A percentile compares a stretch with the other conserved stretches of the same genome.
These are phyloP conservation scores for Erebia epiphron DNA, from an alignment of 2,888 invertebrate genomes.

Conservation along the genomic window DNA sequence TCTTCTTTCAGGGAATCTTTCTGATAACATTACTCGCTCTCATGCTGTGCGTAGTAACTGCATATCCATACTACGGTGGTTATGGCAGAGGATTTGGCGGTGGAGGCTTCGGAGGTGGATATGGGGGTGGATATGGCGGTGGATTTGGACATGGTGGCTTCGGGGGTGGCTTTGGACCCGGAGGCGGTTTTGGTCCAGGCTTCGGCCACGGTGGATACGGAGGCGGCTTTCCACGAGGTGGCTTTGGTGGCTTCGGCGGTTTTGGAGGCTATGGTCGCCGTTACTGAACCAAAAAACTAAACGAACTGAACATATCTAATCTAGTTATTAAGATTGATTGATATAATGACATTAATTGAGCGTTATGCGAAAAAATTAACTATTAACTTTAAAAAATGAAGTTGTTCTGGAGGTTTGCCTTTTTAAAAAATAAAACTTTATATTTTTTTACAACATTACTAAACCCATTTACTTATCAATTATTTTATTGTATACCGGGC, in stretches of 20 bases:
- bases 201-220: conserved; percentile 20
- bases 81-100: conserved; percentile 10
- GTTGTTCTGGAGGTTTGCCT: neutral
- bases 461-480: too few species aligned
- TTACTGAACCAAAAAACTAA: neutral
- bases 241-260: conserved; percentile 34
- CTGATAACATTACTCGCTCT: conserved; percentile 6
- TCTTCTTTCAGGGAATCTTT: conserved; percentile 7
- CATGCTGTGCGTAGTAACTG: neutral
- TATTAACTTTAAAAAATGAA: neutral
- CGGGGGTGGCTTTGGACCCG: conserved; percentile 13
- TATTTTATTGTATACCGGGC: conserved; percentile 27
- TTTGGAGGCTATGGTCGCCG: conserved; percentile 30
- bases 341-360: neutral
- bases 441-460: conserved; percentile 11
- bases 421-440: conserved; percentile 9
- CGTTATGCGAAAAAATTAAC: neutral
- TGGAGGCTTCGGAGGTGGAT: conserved; percentile 15
- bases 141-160: neutral
- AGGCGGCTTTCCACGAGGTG: conserved; percentile 18
- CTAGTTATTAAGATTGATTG: neutral
- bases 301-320: neutral
- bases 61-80: conserved; percentile 6
- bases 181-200: conserved; percentile 7
- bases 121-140: conserved; percentile 8